Conservation (phyloP, 1,140 invertebrate genomes). For the Eupristina koningsbergeri region DNA sequence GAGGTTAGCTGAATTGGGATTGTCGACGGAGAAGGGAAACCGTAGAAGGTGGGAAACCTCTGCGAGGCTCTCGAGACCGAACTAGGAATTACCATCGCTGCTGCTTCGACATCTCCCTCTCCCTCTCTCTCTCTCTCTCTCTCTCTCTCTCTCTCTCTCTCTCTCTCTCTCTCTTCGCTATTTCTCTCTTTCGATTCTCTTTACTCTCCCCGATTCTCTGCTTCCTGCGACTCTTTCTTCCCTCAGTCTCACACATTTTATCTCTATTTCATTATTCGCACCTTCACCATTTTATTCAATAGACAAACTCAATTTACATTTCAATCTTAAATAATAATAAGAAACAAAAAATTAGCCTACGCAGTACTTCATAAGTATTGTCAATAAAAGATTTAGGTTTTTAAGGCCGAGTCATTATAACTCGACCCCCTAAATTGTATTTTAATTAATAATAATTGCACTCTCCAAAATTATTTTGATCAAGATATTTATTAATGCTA, state of each 20-base stretch:
- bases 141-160: constrained; percentile 53
- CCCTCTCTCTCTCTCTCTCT: constrained; percentile 44
- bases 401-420: too few species aligned
- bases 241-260: neutral
- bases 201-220: neutral
- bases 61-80: constrained; percentile 67
- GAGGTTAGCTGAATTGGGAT: neutral
- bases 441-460: too few species aligned
- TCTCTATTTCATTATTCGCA: neutral
- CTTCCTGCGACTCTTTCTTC: constrained; percentile 18
- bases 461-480: too few species aligned
- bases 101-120: constrained; percentile 57
- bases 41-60: constrained; percentile 73
- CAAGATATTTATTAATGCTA: too few species aligned
- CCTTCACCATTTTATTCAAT: neutral
- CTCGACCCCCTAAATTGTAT: too few species aligned
- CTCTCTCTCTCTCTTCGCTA: constrained; percentile 31
- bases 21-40: constrained; percentile 65
- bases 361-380: too few species aligned
- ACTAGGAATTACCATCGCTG: constrained; percentile 63
- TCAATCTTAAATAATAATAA: too few species aligned
- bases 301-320: neutral
- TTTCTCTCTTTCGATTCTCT: neutral
- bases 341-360: too few species aligned
- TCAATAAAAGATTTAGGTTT: too few species aligned